These are phyloP conservation scores for Spermophilus dauricus DNA, from an alignment of 2,113 vertebrate genomes.

Conservation along the genomic window DNA sequence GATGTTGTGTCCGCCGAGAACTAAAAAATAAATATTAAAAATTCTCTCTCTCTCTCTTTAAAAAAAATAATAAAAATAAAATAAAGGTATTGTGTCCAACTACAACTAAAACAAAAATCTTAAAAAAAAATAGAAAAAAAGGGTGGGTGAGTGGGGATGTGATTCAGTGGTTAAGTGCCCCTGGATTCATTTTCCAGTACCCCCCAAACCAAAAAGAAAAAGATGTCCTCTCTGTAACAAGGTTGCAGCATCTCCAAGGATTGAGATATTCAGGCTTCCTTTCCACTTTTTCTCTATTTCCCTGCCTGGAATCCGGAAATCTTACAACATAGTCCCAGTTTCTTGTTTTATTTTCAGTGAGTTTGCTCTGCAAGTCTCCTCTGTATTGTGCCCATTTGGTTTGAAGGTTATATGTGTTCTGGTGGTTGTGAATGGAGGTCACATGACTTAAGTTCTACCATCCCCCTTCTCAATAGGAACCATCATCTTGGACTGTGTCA, in stretches of 20 bases:
- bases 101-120: too few relatives aligned
- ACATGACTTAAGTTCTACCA: background rate
- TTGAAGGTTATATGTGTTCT: background rate
- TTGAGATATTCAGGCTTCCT: background rate
- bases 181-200: too few relatives aligned
- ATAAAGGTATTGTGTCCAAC: too few relatives aligned
- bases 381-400: background rate
- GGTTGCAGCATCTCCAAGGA: background rate
- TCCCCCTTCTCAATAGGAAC: conserved; percentile 86
- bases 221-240: background rate
- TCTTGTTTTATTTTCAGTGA: background rate
- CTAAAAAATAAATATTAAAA: too few relatives aligned
- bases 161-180: too few relatives aligned
- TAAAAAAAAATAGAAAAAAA: too few relatives aligned
- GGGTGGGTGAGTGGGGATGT: too few relatives aligned
- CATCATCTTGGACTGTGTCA: conserved; percentile 95
- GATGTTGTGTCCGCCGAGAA: too few relatives aligned
- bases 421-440: background rate
- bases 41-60: too few relatives aligned
- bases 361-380: background rate
- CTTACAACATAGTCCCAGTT: background rate
- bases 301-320: background rate
- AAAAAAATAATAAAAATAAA: too few relatives aligned
- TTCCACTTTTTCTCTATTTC: background rate
- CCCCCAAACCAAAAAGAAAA: background rate